Conservation (phyloP, 37 sponge, comb jelly and placozoan genomes). For the Crambe crambe region DNA sequence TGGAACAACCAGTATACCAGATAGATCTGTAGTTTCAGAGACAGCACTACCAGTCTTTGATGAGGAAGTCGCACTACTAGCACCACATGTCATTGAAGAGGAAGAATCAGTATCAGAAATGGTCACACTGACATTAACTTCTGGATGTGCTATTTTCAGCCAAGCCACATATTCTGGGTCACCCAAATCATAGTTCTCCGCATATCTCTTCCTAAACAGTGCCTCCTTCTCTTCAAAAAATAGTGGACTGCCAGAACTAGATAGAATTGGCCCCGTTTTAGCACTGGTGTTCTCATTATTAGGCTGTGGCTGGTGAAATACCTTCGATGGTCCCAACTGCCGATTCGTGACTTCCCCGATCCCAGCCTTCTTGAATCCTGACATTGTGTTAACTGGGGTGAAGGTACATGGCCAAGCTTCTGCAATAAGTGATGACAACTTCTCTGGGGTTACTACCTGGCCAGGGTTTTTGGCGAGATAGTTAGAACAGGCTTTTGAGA, state of each 20-base stretch:
- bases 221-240: not conserved
- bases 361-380: not conserved
- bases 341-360: not conserved
- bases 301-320: not conserved
- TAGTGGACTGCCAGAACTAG: not conserved
- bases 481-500: not conserved
- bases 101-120: not conserved
- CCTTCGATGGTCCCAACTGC: not conserved
- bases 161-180: not conserved
- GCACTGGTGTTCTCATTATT: no score
- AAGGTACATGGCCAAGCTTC: not conserved
- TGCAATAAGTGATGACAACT: not conserved
- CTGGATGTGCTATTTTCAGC: not conserved
- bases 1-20: not conserved
- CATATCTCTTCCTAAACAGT: not conserved
- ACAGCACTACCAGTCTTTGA: not conserved
- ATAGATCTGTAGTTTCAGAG: not conserved
- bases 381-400: not conserved
- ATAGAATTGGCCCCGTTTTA: no score
- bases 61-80: not conserved
- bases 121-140: not conserved
- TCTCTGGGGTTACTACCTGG: not conserved
- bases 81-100: not conserved
- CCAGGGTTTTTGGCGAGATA: not conserved
- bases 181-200: not conserved